A percentile compares a stretch with the other conserved stretches of the same genome.
Evolutionary conservation across 2,797 vertebrate species (phyloP).

Genomic region (Nyctalus aviator): DNA sequence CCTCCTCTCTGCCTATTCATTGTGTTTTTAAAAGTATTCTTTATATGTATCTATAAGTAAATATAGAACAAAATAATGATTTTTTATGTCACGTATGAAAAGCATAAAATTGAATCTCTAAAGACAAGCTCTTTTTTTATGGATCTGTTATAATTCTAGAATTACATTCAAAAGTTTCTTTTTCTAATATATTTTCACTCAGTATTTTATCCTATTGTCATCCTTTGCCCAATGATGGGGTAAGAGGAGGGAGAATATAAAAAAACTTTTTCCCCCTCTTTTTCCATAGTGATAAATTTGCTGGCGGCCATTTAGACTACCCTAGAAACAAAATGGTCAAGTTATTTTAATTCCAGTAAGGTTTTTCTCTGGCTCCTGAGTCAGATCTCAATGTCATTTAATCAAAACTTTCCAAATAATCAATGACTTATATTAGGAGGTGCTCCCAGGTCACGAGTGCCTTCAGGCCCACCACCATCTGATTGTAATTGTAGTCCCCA

Average conservation of each 20-base stretch:
- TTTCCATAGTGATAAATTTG: background rate
- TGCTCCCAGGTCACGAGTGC: background rate
- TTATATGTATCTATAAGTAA: background rate
- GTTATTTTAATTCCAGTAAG: background rate
- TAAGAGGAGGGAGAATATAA: background rate
- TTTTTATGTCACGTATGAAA: constrained; percentile 55
- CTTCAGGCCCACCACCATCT: background rate
- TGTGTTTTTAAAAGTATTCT: constrained; percentile 26
- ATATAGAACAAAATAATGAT: constrained; percentile 46
- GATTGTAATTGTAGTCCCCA: background rate
- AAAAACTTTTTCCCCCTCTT: background rate
- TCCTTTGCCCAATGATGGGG: background rate
- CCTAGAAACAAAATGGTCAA: background rate
- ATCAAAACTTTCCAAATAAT: background rate
- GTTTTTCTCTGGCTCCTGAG: background rate
- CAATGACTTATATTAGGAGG: background rate
- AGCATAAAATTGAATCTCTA: constrained; percentile 43
- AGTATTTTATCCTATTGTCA: background rate
- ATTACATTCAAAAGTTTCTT: background rate
- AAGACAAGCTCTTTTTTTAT: constrained; percentile 50
- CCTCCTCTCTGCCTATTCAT: background rate
- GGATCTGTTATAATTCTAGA: background rate
- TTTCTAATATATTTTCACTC: background rate
- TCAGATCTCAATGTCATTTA: background rate
- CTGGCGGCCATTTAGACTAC: background rate